These are phyloP conservation scores for Mus spretus DNA, from an alignment of 2,797 vertebrate species.

Conservation along the genomic window DNA sequence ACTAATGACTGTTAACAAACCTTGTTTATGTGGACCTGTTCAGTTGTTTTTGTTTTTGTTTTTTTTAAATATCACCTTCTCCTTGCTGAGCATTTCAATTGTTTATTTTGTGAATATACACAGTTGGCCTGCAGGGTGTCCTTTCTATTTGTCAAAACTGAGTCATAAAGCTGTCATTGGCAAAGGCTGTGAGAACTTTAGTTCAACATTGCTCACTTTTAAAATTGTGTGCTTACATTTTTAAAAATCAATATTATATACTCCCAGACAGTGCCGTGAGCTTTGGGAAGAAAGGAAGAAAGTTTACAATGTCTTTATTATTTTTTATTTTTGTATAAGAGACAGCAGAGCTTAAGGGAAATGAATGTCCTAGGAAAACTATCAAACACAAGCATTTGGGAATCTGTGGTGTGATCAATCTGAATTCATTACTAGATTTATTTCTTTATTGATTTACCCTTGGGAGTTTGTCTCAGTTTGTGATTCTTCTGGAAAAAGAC, in stretches of 20 bases:
- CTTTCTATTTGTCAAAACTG: conserved; percentile 82
- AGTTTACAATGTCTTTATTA: conserved; percentile 30
- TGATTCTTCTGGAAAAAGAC: conserved; percentile 29
- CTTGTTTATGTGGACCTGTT: conserved; percentile 68
- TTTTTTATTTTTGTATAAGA: conserved; percentile 43
- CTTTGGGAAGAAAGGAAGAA: conserved; percentile 45
- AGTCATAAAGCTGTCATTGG: conserved; percentile 75
- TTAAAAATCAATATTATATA: conserved; percentile 55
- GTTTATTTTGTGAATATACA: conserved; percentile 80
- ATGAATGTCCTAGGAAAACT: conserved; percentile 22
- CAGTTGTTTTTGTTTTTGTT: conserved; percentile 52
- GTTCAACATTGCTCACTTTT: conserved; percentile 81
- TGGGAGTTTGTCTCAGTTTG: conserved; percentile 30
- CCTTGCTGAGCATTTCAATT: conserved; percentile 73
- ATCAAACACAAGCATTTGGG: conserved; percentile 51
- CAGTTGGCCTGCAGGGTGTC: conserved; percentile 76
- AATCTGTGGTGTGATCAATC: conserved; percentile 29
- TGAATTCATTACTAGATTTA: conserved; percentile 49
- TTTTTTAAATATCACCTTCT: background rate
- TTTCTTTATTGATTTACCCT: conserved; percentile 64
- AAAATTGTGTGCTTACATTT: conserved; percentile 59
- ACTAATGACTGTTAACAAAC: conserved; percentile 87
- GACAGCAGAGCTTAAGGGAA: conserved; percentile 39
- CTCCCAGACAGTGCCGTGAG: background rate
- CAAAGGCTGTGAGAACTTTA: conserved; percentile 62